phyloP scores from a whole-genome alignment of 2,888 invertebrate genomes.

The Adelphocoris suturalis region DNA sequence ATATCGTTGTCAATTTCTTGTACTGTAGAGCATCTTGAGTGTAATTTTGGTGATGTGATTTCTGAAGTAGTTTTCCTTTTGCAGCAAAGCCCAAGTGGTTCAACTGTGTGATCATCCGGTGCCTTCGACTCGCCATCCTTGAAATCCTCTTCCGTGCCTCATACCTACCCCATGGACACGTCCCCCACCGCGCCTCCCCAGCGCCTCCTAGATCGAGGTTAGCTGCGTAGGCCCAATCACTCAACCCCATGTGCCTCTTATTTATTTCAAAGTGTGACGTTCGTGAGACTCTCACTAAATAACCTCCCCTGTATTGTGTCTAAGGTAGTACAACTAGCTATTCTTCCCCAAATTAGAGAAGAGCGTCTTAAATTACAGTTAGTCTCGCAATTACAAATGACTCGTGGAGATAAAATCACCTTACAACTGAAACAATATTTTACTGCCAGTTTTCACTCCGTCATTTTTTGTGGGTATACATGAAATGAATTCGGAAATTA shows the following conservation, averaged over 20 bases:
- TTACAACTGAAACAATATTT: neutral
- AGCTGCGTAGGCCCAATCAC: neutral
- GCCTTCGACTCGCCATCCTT: constrained; percentile 36
- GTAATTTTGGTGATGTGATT: no score
- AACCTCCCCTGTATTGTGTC: neutral
- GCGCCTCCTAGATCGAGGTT: constrained; percentile 11
- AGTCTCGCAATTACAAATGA: neutral
- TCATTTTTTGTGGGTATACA: neutral
- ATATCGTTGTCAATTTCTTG: neutral
- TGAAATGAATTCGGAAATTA: neutral
- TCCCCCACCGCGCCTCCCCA: neutral
- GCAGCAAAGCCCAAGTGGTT: constrained; percentile 75
- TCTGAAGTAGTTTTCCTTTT: constrained; percentile 60
- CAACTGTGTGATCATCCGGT: constrained; percentile 69
- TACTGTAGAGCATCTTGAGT: no score
- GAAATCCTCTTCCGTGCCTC: constrained; percentile 58
- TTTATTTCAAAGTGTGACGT: neutral
- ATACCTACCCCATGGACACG: neutral
- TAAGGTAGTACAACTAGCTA: neutral
- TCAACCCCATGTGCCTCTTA: constrained; percentile 35
- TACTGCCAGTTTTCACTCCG: neutral
- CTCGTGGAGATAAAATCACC: neutral
- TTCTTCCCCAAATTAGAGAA: neutral
- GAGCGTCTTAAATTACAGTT: neutral
- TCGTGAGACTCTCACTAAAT: neutral